Evolutionary conservation across 2,888 invertebrate species (phyloP), one percentile per base, ranked within the genome.

Genomic region (Mongoloraphidia duomilia): DNA sequence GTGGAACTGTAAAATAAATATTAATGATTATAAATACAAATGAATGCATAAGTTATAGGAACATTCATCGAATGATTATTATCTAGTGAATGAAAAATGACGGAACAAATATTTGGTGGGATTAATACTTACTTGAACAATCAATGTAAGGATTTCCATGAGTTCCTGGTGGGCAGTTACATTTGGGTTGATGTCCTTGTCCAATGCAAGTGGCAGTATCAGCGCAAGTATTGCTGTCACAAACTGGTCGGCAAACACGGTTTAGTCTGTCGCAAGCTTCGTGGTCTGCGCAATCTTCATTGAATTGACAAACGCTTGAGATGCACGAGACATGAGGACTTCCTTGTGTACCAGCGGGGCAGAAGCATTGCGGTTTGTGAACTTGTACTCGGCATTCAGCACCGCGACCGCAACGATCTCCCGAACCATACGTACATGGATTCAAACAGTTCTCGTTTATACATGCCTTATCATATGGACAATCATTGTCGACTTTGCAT

Each of bases 231-330:
- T 82, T 82, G n/a, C 82, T 82, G 6, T 83, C 80, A 61, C 91
- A 91, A 33, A 84, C 89, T 0, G 84, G 82, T 57, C 84, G 76
- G 60, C 92, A 91, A 1, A 87, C 77, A 56, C 88, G 74, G 63
- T 90, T 91, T 11, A 89, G 70, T 51, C 88, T 74, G 61, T 90
- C 86, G 64, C 91, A 92, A 36, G 84, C 79, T 65, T 91, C 89
- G 54, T 84, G 77, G 58, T 85, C 82, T 35, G 84, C 84, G 58
- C 91, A 92, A 61, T 92, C 91, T 60, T 90, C 88, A 61, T 91
- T 89, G 65, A 87, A 89, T 60, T 88, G 88, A 57, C 91, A 91
- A 40, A 84, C 76, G 9, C 84, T 86, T 2, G 83, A 78, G 50
- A 91, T 82, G 61, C 93, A 93, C 14, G 87, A 82, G 4, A 85